Base-by-base conservation (phyloP, 92 coral and sea anemone genomes). In the Parazoanthus atlanticus region DNA sequence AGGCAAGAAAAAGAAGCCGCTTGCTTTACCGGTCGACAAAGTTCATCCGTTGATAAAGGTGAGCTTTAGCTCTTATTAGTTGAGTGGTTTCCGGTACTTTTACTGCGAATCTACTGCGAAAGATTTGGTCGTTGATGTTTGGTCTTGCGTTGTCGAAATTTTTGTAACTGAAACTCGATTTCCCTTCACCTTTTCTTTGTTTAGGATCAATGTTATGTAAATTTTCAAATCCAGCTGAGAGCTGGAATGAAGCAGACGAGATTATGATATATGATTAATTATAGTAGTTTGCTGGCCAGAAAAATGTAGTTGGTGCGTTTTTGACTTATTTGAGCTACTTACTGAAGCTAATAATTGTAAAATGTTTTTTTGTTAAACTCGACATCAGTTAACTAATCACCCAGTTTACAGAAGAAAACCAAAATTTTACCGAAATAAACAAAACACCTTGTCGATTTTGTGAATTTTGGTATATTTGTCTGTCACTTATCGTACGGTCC, bases 21-120 rank as follows among this genome's bases (percentile, higher is more conserved):
- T 97, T 76, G 96, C 93, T 41, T 88, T 97, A 47, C 99, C 97
- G 30, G 99, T 92, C 36, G 99, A 97, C 75, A 97, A 95, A 91
- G 93, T 97, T 8, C 99, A 97, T 70, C 98, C 99, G 25, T 70
- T 97, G 74, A 92, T 97, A 34, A 94, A 94, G 93, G 96, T 93
- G 90, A 89, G 67, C 58, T 74, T 65, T 25, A 49, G 84, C 61
- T 79, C 64, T 32, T 46, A 36, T 65, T 41, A 52, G 61, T 72
- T 82, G 52, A 81, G 73, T 81, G 80, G 88, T 89, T 82, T 75
- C 88, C 91, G 85, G 70, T 81, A 71, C 79, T 89, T 84, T 84
- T 52, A 61, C 33, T 23, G 16, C 32, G 61, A 70, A 43, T 43
- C 38, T 65, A 84, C 87, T 78, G 87, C 87, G 78, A 69, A 67